Conservation (phyloP, 1,140 invertebrate species). For the Brachionus angularis region DNA sequence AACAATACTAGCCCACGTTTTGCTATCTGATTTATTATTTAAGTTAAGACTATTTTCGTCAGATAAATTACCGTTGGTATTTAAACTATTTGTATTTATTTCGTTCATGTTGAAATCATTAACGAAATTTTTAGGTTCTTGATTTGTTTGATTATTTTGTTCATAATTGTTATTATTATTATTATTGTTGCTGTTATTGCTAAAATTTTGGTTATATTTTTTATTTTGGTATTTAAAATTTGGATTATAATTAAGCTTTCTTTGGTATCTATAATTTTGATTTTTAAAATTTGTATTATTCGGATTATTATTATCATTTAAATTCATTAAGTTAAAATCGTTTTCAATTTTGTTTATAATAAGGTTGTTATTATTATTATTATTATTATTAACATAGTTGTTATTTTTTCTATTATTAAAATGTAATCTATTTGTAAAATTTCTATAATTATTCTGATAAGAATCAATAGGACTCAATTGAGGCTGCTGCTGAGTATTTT, state of each 20-base stretch:
- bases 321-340: conserved; percentile 9
- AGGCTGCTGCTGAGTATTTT: no score
- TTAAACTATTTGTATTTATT: neutral
- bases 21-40: neutral
- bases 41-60: neutral
- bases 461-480: no score
- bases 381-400: neutral
- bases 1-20: conserved; percentile 9
- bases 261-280: no score
- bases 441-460: no score
- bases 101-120: neutral
- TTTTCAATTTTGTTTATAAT: neutral
- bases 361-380: conserved; percentile 5
- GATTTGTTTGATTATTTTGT: neutral
- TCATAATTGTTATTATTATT: neutral
- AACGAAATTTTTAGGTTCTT: no score
- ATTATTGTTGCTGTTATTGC: no score
- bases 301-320: neutral
- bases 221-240: neutral
- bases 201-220: no score
- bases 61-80: neutral
- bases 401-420: neutral
- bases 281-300: neutral
- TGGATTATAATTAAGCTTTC: neutral
- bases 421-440: neutral